A percentile compares a stretch with the other conserved stretches of the same genome.
phyloP scores from a whole-genome alignment of 2,113 vertebrate species.

The Xiphophorus maculatus region DNA sequence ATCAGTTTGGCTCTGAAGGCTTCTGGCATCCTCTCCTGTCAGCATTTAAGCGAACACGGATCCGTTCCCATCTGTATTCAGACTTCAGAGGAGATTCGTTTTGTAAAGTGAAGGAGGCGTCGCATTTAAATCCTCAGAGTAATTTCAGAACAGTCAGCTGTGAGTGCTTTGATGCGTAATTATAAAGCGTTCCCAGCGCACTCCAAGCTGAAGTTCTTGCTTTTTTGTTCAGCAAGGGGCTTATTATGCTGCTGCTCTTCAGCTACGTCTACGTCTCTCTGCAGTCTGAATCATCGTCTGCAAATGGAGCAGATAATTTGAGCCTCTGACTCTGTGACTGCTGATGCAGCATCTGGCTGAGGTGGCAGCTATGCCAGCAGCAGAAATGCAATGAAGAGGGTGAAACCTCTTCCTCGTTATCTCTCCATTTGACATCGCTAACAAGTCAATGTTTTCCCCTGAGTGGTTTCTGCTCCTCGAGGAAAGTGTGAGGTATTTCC shows the following conservation, averaged over 20 bases:
- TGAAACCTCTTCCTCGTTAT: neutral
- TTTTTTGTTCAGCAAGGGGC: neutral
- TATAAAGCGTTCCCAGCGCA: neutral
- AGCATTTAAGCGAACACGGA: slow-evolving; percentile 15
- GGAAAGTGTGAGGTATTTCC: neutral
- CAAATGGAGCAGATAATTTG: slow-evolving; percentile 48
- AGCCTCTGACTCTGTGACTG: slow-evolving; percentile 15
- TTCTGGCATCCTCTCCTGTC: slow-evolving; percentile 16
- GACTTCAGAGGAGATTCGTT: neutral
- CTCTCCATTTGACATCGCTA: slow-evolving; percentile 23
- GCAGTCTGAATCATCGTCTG: slow-evolving; percentile 35
- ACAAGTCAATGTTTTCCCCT: slow-evolving; percentile 8
- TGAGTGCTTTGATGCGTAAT: neutral
- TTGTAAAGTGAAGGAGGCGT: neutral
- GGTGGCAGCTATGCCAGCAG: slow-evolving; percentile 34
- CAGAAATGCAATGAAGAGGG: slow-evolving; percentile 17
- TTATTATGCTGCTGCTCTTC: slow-evolving; percentile 1
- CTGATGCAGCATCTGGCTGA: slow-evolving; percentile 34
- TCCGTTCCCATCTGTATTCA: slow-evolving; percentile 12
- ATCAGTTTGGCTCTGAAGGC: slow-evolving; percentile 9
- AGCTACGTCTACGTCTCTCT: neutral
- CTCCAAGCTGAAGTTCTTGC: neutral
- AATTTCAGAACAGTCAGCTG: slow-evolving; percentile 13
- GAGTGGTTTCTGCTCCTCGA: neutral
- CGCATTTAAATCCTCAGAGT: slow-evolving; percentile 6